Evolutionary conservation across 2,113 vertebrate genomes (phyloP).

Genomic region (Sterna hirundo): DNA sequence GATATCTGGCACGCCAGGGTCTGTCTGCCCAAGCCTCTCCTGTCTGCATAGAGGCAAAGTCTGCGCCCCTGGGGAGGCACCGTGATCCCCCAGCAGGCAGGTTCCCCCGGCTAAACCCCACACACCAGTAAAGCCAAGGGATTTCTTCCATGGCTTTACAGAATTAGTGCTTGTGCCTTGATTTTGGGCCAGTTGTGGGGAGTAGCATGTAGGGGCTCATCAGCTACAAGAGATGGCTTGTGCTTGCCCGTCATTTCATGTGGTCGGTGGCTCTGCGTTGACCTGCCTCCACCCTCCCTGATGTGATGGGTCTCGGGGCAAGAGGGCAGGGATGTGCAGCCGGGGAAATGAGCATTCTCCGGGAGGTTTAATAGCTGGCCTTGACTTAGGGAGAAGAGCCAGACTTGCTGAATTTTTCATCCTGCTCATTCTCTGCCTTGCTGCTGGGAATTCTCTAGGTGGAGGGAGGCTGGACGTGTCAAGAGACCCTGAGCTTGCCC

Average conservation of each 20-base stretch:
- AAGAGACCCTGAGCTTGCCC: neutral
- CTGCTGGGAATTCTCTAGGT: neutral
- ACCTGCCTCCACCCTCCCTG: neutral
- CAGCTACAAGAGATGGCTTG: neutral
- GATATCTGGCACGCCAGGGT: neutral
- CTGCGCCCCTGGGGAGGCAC: neutral
- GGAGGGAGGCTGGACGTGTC: neutral
- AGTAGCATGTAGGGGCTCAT: neutral
- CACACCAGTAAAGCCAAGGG: neutral
- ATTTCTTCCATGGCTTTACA: accelerated
- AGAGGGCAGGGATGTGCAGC: neutral
- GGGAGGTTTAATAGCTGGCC: neutral
- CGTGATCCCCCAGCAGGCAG: accelerated
- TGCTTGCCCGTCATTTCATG: accelerated
- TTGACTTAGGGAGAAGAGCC: neutral
- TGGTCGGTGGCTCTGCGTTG: neutral
- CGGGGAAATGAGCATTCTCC: neutral
- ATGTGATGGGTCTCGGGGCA: neutral
- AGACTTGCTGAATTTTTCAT: neutral
- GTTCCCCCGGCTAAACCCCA: neutral
- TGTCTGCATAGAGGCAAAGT: neutral
- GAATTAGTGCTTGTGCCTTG: neutral
- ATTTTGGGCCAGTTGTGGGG: neutral
- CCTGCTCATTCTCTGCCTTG: neutral
- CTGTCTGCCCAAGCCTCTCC: neutral